These are phyloP conservation scores for Nymphalis c-album DNA, from an alignment of 2,888 invertebrate genomes.

Conservation along the genomic window DNA sequence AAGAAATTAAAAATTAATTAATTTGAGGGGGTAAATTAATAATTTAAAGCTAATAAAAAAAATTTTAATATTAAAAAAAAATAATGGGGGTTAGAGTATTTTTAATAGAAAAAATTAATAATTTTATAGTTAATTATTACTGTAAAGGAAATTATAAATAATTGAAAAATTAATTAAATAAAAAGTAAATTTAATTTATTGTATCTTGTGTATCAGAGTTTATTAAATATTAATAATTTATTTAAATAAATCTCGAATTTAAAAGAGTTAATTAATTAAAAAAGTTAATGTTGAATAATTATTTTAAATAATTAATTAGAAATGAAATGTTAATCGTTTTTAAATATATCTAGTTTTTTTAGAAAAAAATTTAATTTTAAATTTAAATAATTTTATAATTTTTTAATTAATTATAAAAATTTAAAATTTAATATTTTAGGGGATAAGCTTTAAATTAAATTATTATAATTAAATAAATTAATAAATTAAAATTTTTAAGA, in stretches of 20 bases:
- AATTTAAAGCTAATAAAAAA: constrained; percentile 67
- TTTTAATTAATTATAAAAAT: constrained; percentile 48
- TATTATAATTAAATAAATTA: constrained; percentile 68
- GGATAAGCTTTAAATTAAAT: constrained; percentile 83
- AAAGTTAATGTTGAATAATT: constrained; percentile 82
- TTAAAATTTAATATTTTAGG: constrained; percentile 75
- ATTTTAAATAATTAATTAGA: constrained; percentile 83
- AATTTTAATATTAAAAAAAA: constrained; percentile 64
- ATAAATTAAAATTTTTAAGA: constrained; percentile 73
- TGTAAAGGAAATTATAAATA: constrained; percentile 80
- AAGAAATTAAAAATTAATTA: constrained; percentile 75
- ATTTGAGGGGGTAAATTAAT: constrained; percentile 62
- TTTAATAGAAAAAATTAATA: constrained; percentile 75
- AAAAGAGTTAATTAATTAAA: constrained; percentile 82
- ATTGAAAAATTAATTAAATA: constrained; percentile 66
- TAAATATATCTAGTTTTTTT: constrained; percentile 85
- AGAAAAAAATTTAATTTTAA: constrained; percentile 80
- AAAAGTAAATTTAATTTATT: constrained; percentile 82
- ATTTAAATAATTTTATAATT: constrained; percentile 69
- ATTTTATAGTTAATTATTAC: constrained; percentile 81
- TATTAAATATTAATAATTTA: constrained; percentile 74
- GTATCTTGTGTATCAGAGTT: constrained; percentile 89
- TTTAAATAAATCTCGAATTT: constrained; percentile 57
- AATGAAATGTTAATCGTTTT: constrained; percentile 85
- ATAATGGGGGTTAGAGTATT: constrained; percentile 71